phyloP scores from a whole-genome alignment of 1,140 invertebrate species.

The Vanessa atalanta region DNA sequence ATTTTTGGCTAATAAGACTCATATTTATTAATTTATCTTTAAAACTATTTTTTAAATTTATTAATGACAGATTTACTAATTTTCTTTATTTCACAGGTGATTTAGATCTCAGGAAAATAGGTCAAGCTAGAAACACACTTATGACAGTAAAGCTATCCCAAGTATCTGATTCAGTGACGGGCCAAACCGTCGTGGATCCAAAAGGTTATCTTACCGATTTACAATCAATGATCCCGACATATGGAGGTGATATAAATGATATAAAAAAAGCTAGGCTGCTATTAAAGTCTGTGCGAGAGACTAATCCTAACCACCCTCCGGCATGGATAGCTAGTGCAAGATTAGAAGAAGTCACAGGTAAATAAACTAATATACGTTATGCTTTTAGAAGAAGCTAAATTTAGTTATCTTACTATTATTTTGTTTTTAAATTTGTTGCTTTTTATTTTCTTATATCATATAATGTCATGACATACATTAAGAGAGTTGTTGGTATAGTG shows the following conservation, averaged over 20 bases:
- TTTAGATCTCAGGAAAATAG: conserved; percentile 98
- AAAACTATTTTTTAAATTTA: too few species aligned
- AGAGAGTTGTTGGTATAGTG: too few species aligned
- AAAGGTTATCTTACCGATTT: conserved; percentile 99
- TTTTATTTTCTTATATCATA: too few species aligned
- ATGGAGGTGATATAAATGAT: conserved; percentile 99
- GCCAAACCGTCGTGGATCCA: conserved; percentile 99
- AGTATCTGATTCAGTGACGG: conserved; percentile 98
- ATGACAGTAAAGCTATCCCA: conserved; percentile 99
- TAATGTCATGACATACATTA: too few species aligned
- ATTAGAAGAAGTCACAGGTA: conserved; percentile 98
- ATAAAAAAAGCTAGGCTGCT: conserved; percentile 99
- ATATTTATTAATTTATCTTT: too few species aligned
- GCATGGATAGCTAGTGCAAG: conserved; percentile 99
- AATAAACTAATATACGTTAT: conserved; percentile 49
- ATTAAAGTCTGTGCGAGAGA: conserved; percentile 98
- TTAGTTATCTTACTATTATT: too few species aligned
- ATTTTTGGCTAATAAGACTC: too few species aligned
- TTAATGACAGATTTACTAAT: too few species aligned
- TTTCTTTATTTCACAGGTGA: conserved; percentile 87
- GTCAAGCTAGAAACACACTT: conserved; percentile 98
- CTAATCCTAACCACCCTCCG: conserved; percentile 99
- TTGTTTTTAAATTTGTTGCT: too few species aligned
- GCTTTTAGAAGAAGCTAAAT: too few species aligned
- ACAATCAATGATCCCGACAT: conserved; percentile 99